These are phyloP conservation scores for Bubo bubo DNA, from an alignment of 2,113 vertebrate genomes.

Conservation along the genomic window DNA sequence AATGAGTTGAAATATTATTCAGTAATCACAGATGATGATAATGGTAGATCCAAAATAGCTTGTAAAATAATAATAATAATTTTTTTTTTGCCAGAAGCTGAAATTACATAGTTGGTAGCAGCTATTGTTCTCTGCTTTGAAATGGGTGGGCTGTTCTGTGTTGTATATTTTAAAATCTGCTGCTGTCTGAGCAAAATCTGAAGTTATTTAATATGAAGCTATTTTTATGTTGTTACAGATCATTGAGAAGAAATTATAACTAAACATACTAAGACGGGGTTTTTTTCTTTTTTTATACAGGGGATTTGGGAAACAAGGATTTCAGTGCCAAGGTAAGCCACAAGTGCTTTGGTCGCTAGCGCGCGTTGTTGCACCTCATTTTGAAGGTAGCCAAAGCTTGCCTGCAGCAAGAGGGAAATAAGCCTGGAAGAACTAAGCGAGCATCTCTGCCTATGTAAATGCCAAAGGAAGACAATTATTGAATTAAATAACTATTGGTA, in stretches of 20 bases:
- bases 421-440: neutral
- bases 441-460: neutral
- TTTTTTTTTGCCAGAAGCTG: constrained; percentile 31
- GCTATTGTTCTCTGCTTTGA: constrained; percentile 17
- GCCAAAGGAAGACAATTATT: neutral
- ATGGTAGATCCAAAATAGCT: constrained; percentile 30
- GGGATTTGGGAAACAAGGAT: constrained; percentile 85
- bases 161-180: constrained; percentile 11
- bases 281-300: constrained; percentile 62
- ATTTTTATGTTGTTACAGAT: constrained; percentile 6
- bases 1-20: constrained; percentile 16
- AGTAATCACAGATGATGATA: constrained; percentile 5
- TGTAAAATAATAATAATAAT: constrained; percentile 50
- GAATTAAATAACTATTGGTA: neutral
- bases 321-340: constrained; percentile 84
- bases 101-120: constrained; percentile 26
- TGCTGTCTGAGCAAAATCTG: constrained; percentile 2
- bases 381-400: neutral
- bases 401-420: neutral
- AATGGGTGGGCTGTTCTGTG: constrained; percentile 17
- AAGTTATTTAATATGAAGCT: constrained; percentile 7
- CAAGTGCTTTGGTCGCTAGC: neutral
- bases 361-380: neutral
- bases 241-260: neutral
- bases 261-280: constrained; percentile 23